Evolutionary conservation across 2,797 vertebrate species (phyloP).

Genomic region (Xiphorhynchus erythropygius): DNA sequence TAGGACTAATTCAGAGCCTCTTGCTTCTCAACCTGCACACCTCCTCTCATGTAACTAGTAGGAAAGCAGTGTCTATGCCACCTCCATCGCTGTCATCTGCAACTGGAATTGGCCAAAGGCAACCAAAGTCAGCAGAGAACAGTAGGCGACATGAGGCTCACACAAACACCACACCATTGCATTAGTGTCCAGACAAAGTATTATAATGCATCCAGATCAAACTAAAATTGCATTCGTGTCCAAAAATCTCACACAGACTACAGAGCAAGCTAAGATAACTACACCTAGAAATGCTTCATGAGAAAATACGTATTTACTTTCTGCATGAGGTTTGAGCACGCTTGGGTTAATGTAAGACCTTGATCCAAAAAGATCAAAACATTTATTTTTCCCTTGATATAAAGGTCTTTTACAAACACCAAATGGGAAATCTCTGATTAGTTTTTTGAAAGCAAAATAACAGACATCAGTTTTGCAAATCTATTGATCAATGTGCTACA

Average conservation of each 20-base stretch:
- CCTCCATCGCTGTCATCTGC: not conserved
- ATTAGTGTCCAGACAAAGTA: not conserved
- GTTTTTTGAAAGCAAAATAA: constrained; percentile 8
- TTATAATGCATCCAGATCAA: not conserved
- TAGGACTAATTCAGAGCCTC: not conserved
- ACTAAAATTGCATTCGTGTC: not conserved
- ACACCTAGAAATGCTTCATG: not conserved
- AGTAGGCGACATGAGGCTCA: not conserved
- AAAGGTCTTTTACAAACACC: not conserved
- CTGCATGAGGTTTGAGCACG: not conserved
- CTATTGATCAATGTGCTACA: not conserved
- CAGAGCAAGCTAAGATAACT: not conserved
- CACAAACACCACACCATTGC: accelerated
- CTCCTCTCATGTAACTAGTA: not conserved
- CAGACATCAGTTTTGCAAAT: constrained; percentile 23
- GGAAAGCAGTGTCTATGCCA: not conserved
- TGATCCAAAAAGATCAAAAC: not conserved
- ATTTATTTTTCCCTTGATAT: not conserved
- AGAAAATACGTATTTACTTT: not conserved
- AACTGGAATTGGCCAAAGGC: not conserved
- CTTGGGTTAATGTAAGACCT: not conserved
- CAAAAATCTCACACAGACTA: not conserved
- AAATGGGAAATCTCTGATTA: not conserved
- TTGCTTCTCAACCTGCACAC: not conserved
- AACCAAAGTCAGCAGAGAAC: not conserved